Base-by-base conservation (phyloP, 2,888 invertebrate genomes). In the Drosophila anomalata region DNA sequence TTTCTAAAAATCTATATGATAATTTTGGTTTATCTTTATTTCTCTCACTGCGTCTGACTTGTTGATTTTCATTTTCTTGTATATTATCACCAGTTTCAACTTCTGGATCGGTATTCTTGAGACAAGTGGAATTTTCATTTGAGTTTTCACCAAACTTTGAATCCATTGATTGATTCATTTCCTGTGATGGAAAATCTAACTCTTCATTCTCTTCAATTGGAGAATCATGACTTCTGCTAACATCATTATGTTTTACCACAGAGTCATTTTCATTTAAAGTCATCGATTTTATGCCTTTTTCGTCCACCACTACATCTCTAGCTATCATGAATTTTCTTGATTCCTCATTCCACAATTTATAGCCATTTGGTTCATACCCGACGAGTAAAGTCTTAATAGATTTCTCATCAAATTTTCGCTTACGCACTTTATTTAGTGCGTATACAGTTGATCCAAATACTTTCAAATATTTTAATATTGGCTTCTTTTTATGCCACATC, bases 361-460 rank as follows among this genome's bases (percentile, higher is more conserved):
- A 52, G 11, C 26, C 41, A 51, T 51, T 36, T 36, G 51, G 22
- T 0, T 36, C 22, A n/a, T n/a, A 36, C 20, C 8, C 54, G 33
- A 53, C 51, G 47, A 53, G 47, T 39, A 44, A 46, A 36, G 39
- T 24, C 63, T 14, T 53, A 88, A 53, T 44, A 7, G 29, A 89
- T 81, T 83, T 76, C 85, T 36, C 87, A 89, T 51, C 29, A 29
- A 29, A 29, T 29, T 29, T 29, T 29, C 29, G 29, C 29, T 26
- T 26, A 26, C 8, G 2, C 26, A 26, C 26, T 29, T 29, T 29
- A 29, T 9, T 29, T 7, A 29, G 29, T 29, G 29, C 29, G 8
- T 29, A 29, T 9, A 9, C 9, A 29, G 29, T 29, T 2, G 29
- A 29, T 29, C 8, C 29, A 29, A 29, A 8, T 29, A 29, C 8